Conservation (phyloP, 2,113 vertebrate genomes). For the Chionodraco myersi region DNA sequence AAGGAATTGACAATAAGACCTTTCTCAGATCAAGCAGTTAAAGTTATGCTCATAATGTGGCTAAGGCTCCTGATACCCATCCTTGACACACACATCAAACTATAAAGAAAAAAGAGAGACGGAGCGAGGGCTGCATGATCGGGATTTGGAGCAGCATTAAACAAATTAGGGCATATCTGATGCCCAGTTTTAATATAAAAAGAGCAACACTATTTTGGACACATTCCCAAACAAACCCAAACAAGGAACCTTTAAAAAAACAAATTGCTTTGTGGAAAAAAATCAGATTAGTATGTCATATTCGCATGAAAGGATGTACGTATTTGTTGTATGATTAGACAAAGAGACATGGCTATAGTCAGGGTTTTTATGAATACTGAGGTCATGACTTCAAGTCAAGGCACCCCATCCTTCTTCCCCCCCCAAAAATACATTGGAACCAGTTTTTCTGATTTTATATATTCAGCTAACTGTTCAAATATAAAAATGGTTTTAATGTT, state of each 20-base stretch:
- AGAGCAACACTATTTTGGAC: constrained; percentile 46
- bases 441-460: too few species aligned
- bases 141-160: constrained; percentile 57
- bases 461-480: too few species aligned
- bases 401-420: neutral
- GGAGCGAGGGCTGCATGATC: constrained; percentile 40
- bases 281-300: constrained; percentile 26
- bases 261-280: constrained; percentile 15
- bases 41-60: constrained; percentile 10
- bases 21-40: constrained; percentile 19
- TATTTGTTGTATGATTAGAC: constrained; percentile 17
- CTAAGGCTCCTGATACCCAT: constrained; percentile 2
- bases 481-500: too few species aligned
- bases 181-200: constrained; percentile 50
- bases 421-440: neutral
- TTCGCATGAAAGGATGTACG: constrained; percentile 13
- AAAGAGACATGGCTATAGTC: neutral
- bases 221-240: constrained; percentile 37
- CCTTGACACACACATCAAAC: constrained; percentile 5
- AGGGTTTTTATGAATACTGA: neutral
- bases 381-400: neutral
- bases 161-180: constrained; percentile 52
- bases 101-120: neutral
- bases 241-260: constrained; percentile 2
- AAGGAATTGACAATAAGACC: constrained; percentile 30